These are phyloP conservation scores for Holothuria glaberrima DNA, from an alignment of 35 echinoderm and acorn worm genomes.

Conservation along the genomic window DNA sequence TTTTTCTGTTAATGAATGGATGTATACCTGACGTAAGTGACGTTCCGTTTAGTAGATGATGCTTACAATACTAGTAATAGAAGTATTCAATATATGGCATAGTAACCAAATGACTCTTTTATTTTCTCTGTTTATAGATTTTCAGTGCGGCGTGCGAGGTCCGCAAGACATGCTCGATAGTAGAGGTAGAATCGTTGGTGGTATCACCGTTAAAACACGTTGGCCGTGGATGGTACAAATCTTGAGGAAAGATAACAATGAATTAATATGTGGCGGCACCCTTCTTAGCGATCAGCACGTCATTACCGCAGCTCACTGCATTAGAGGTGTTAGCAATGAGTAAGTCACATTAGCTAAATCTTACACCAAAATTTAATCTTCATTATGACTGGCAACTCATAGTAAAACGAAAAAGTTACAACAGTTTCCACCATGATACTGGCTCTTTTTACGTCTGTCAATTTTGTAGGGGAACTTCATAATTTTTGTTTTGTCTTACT, in stretches of 20 bases:
- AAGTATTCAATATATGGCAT: too few relatives aligned
- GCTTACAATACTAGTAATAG: too few relatives aligned
- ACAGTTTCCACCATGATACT: too few relatives aligned
- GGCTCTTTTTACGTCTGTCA: background rate
- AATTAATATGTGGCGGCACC: conserved; percentile 41
- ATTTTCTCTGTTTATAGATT: background rate
- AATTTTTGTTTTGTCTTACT: too few relatives aligned
- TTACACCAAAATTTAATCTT: too few relatives aligned
- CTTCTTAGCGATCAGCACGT: conserved; percentile 23
- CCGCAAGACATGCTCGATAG: background rate
- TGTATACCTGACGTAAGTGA: too few relatives aligned
- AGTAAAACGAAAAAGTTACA: too few relatives aligned
- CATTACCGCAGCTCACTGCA: conserved; percentile 47
- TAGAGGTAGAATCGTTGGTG: background rate
- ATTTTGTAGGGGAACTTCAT: too few relatives aligned
- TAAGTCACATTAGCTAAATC: conserved; percentile 34
- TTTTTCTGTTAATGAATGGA: too few relatives aligned
- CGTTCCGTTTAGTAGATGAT: too few relatives aligned
- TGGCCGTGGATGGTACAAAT: conserved; percentile 56
- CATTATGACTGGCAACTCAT: too few relatives aligned
- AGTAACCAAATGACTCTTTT: too few relatives aligned
- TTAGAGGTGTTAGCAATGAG: background rate
- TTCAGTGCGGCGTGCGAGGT: conserved; percentile 19
- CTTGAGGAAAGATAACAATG: background rate
- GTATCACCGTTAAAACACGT: conserved; percentile 17